Evolutionary conservation across 2,888 invertebrate species (phyloP), one percentile per base, ranked within the genome.

Genomic region (Ceramica pisi): DNA sequence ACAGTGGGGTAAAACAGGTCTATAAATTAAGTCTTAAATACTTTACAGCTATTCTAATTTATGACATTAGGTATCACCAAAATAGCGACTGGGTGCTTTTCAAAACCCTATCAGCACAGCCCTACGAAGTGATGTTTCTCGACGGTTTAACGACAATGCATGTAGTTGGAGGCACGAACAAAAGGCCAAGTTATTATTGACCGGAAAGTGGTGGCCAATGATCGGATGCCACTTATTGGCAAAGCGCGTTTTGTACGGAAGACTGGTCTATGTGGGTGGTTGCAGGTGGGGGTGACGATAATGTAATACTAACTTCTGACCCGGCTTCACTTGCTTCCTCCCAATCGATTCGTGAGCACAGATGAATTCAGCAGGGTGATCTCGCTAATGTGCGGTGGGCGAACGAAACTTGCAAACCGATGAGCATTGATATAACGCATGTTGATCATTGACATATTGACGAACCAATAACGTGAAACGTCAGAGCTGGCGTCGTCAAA

Each of bases 161-260:
- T 65, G 61, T 74, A 73, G 83, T 75, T 71, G 56, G 48, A 62
- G 12, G 41, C 31, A 63, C 46, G 71, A 61, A 84, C 82, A 67
- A 72, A 82, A 84, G 75, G 79, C 84, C 67, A 73, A 81, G 61
- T 83, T 81, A 77, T 75, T 75, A 83, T 74, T 74, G 77, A 71
- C 61, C 60, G 80, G 78, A 66, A 55, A 74, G 63, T 61, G 66
- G 48, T 56, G 51, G 63, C 73, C 82, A 74, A 71, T 74, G 55
- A 80, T 79, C 67, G 75, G 80, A 79, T 62, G 55, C 75, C 69
- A 60, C 41, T 75, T 46, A 66, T 26, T 61, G 67, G 12, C 44
- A 60, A 60, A 57, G 71, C 53, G 26, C 21, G 26, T 44, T 63
- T 35, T 53, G 41, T 41, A 23, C 23, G n/a, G 44, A 66, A 77